phyloP scores from a whole-genome alignment of 2,888 invertebrate species.

The Eupithecia subumbrata region DNA sequence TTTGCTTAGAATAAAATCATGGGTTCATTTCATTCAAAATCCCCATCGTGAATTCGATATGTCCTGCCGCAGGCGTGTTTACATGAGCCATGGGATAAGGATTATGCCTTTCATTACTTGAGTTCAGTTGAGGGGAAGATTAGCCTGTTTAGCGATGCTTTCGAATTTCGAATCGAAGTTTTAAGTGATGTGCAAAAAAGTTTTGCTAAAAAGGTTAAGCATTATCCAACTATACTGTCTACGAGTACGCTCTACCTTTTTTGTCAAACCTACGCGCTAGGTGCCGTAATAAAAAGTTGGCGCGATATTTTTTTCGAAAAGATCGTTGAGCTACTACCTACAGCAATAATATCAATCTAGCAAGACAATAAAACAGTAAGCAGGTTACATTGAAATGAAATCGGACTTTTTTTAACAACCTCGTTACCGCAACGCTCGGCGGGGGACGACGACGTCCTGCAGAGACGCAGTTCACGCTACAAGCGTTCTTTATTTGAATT shows the following conservation, averaged over 20 bases:
- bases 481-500: conserved; percentile 54
- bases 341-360: conserved; percentile 6
- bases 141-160: conserved; percentile 31
- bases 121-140: conserved; percentile 39
- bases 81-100: conserved; percentile 39
- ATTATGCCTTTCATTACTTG: conserved; percentile 45
- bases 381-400: conserved; percentile 13
- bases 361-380: conserved; percentile 8
- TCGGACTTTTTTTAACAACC: conserved; percentile 25
- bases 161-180: conserved; percentile 10
- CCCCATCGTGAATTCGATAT: conserved; percentile 63
- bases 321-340: neutral
- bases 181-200: neutral
- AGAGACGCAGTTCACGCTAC: conserved; percentile 46
- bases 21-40: conserved; percentile 67
- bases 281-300: neutral
- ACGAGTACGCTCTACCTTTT: neutral
- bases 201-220: conserved; percentile 2
- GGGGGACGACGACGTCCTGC: conserved; percentile 48
- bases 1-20: conserved; percentile 39
- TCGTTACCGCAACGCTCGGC: conserved; percentile 45
- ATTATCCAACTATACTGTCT: neutral
- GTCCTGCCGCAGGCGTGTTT: conserved; percentile 45
- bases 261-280: neutral
- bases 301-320: neutral